These are phyloP conservation scores for Naso thynnoides DNA, from an alignment of 2,797 vertebrate genomes.

Conservation along the genomic window DNA sequence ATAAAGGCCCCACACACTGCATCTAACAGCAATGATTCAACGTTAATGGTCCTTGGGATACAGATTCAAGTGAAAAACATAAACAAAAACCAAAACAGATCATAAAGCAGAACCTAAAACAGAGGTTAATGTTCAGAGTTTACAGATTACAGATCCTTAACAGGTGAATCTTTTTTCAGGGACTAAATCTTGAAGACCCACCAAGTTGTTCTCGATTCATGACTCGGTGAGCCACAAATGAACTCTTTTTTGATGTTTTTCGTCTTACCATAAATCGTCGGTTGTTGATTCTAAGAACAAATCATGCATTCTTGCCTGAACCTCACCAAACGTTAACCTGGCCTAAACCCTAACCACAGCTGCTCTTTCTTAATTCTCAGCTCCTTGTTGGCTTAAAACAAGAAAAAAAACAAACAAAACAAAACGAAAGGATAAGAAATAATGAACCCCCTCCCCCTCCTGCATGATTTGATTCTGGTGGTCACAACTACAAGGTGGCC, in stretches of 20 bases:
- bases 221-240: conserved; percentile 25
- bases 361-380: conserved; percentile 29
- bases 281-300: conserved; percentile 41
- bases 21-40: not conserved
- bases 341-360: conserved; percentile 24
- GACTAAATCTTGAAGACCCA: conserved; percentile 25
- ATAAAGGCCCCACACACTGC: not conserved
- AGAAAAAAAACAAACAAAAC: conserved; percentile 1
- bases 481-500: conserved; percentile 45
- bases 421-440: conserved; percentile 13
- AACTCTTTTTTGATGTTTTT: conserved; percentile 40
- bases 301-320: conserved; percentile 42
- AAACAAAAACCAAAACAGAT: not conserved
- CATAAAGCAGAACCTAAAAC: not conserved
- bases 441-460: not conserved
- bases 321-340: conserved; percentile 40
- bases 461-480: conserved; percentile 38
- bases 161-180: conserved; percentile 40
- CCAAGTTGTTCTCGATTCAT: conserved; percentile 29
- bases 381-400: conserved; percentile 12
- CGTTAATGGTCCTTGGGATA: not conserved
- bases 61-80: not conserved
- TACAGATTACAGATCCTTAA: not conserved
- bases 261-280: conserved; percentile 28
- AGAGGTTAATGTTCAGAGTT: not conserved